Percentiles rank a stretch among this genome's conserved stretches.
These are phyloP conservation scores for Equus przewalskii DNA, from an alignment of 2,113 vertebrate species.

Conservation along the genomic window DNA sequence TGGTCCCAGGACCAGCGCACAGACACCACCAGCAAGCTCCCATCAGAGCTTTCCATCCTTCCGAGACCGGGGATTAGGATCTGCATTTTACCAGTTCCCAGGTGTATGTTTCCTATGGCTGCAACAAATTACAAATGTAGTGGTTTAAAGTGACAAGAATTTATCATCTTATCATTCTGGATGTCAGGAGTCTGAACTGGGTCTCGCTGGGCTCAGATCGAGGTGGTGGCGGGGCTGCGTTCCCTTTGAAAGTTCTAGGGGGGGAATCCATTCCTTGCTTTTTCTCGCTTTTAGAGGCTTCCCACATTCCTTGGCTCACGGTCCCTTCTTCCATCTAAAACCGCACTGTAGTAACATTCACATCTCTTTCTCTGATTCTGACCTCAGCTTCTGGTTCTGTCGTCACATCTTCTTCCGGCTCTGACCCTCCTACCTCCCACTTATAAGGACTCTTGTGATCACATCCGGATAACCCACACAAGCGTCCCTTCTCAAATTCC, in stretches of 20 bases:
- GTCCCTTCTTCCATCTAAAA: not conserved
- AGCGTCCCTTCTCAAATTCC: not conserved
- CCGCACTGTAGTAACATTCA: not conserved
- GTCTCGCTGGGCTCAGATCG: not conserved
- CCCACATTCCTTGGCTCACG: not conserved
- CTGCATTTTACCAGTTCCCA: not conserved
- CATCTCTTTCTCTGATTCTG: not conserved
- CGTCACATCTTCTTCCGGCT: not conserved
- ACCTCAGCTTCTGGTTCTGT: not conserved
- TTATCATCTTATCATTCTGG: not conserved
- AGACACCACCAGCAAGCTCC: rapidly evolving
- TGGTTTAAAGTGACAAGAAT: not conserved
- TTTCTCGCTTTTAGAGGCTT: not conserved
- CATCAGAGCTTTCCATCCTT: too few relatives aligned
- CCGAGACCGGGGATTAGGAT: not conserved
- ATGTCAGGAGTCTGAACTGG: not conserved
- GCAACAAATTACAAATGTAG: not conserved
- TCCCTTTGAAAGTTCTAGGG: not conserved
- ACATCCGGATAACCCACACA: not conserved
- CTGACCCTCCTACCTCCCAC: not conserved
- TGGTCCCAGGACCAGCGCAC: too few relatives aligned
- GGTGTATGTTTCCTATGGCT: not conserved
- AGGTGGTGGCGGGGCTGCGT: not conserved
- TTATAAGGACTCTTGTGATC: not conserved
- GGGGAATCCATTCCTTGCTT: not conserved